Base-by-base conservation (phyloP, 2,113 vertebrate species). In the Cyrtonyx montezumae region DNA sequence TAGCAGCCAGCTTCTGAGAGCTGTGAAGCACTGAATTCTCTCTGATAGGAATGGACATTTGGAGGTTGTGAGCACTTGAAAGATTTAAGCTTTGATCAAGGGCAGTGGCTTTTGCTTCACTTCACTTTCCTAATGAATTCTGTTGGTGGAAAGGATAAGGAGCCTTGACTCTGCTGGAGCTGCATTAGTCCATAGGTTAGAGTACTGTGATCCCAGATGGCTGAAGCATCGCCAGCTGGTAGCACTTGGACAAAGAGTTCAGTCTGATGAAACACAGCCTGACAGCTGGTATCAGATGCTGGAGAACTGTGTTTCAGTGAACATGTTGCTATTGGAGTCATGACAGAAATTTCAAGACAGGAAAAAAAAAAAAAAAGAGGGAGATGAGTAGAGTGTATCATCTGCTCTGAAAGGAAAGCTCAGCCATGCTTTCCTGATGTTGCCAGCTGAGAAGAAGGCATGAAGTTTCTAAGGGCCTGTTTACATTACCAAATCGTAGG, bases 201-300 rank as follows among this genome's bases (percentile, higher is more conserved):
- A 84, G 48, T 6, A 16, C 81, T 86, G 81, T 0, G 7, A 65
- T 88, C 89, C 95, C 94, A 96, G 96, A 91, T 89, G 91, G 95
- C 90, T 77, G 61, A 65, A 83, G 91, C 28, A 22, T 61, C 1
- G 70, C 96, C 96, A 94, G 94, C 97, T 96, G 95, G 94, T 95
- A 94, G 91, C 86, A 91, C 87, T 90, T 93, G 94, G 94, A 80
- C 21, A 84, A 85, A 95, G 90, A 95, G 91, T 88, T 95, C 83
- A 88, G 40, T 83, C 84, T 83, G 92, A 96, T 76, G 91, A 90
- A 89, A 88, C 83, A 15, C 66, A 96, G 94, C 86, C 76, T 79
- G 96, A 91, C 92, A 96, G 93, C 96, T 96, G 97, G 94, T 91
- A 91, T 82, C 92, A 84, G 87, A 84, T 84, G 81, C 73, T 86